These are phyloP conservation scores for Drosophila bunnanda DNA, from an alignment of 2,888 invertebrate genomes.

Conservation along the genomic window DNA sequence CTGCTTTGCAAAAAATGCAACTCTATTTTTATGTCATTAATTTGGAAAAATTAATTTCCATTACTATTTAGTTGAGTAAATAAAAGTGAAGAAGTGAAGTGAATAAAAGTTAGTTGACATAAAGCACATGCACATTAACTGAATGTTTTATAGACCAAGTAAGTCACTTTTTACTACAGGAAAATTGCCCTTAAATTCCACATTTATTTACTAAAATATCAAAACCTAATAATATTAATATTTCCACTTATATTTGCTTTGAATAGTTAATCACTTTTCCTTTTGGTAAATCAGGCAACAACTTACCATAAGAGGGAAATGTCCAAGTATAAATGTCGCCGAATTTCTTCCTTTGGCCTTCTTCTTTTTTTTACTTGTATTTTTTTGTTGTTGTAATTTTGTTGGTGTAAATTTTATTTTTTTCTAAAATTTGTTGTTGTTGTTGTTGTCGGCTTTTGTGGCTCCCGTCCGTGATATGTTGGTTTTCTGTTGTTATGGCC, in stretches of 20 bases:
- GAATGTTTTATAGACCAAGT: not conserved
- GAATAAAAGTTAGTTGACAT: not conserved
- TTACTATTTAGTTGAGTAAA: not conserved
- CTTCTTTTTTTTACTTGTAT: not conserved
- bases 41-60: not conserved
- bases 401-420: not conserved
- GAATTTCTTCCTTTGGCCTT: not conserved
- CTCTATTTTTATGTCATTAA: not conserved
- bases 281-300: not conserved
- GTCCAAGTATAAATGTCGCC: slow-evolving; percentile 7
- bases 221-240: not conserved
- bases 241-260: not conserved
- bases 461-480: slow-evolving; percentile 6
- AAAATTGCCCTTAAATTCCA: not conserved
- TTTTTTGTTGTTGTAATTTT: not conserved
- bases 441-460: slow-evolving; percentile 8
- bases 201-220: not conserved
- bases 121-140: too few species aligned
- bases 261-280: not conserved
- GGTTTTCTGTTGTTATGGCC: slow-evolving; percentile 20
- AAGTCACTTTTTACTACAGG: not conserved
- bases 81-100: not conserved
- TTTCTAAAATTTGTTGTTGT: not conserved
- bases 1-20: not conserved
- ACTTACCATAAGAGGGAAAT: slow-evolving; percentile 10